Evolutionary conservation across 2,797 vertebrate species (phyloP).

Genomic region (Poeciliopsis turneri): DNA sequence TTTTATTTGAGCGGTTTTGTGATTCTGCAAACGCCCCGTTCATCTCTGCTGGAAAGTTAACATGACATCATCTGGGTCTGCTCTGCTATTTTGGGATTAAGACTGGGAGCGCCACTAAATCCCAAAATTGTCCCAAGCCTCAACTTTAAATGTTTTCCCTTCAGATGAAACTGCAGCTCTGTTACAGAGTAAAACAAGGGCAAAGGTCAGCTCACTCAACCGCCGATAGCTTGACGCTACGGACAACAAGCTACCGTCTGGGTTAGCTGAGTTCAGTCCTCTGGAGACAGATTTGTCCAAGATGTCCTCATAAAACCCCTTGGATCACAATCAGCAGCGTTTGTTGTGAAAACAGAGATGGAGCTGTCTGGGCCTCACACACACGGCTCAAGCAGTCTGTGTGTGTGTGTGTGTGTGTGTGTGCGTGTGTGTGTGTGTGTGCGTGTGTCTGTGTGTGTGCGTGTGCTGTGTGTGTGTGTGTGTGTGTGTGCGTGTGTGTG

Average conservation of each 20-base stretch:
- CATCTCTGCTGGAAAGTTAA: not conserved
- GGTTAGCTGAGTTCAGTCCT: not conserved
- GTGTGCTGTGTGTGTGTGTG: not conserved
- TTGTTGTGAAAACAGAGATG: not conserved
- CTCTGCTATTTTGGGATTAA: not conserved
- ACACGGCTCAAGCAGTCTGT: not conserved
- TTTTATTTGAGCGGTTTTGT: not conserved
- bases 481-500: not conserved
- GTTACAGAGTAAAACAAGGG: not conserved
- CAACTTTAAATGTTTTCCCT: not conserved
- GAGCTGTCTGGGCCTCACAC: not conserved
- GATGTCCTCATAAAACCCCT: not conserved
- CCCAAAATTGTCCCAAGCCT: not conserved
- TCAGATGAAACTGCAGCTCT: not conserved
- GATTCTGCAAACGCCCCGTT: not conserved
- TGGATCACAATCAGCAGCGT: not conserved
- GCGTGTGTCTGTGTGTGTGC: not conserved
- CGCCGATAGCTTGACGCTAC: not conserved
- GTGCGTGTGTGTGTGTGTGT: not conserved
- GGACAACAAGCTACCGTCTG: not conserved
- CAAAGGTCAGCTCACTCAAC: not conserved
- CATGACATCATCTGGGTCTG: constrained; percentile 3
- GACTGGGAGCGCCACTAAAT: not conserved
- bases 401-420: not conserved
- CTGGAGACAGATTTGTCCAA: not conserved